A percentile compares a stretch with the other conserved stretches of the same genome.
phyloP scores from a whole-genome alignment of 2,797 vertebrate genomes.

The Acanthurus lineatus region DNA sequence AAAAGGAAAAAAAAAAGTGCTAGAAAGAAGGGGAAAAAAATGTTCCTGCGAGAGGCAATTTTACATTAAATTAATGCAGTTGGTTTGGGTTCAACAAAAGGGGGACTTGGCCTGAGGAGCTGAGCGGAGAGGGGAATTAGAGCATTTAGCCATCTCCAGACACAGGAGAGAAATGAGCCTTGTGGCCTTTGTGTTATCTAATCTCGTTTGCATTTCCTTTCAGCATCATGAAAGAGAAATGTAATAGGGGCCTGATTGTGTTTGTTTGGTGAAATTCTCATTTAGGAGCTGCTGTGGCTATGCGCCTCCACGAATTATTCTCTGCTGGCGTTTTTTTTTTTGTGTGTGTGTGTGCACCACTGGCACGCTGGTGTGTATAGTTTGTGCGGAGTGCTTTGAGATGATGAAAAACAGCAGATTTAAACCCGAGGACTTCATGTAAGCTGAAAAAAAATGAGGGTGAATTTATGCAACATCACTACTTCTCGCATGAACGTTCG shows the following conservation, averaged over 20 bases:
- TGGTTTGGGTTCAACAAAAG: slow-evolving; percentile 86
- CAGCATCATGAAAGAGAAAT: slow-evolving; percentile 88
- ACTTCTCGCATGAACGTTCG: slow-evolving; percentile 52
- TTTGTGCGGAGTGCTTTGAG: slow-evolving; percentile 45
- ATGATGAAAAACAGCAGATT: slow-evolving; percentile 60
- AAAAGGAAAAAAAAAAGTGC: slow-evolving; percentile 13
- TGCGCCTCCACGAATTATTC: slow-evolving; percentile 65
- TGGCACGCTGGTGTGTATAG: neutral
- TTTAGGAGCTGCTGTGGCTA: slow-evolving; percentile 76
- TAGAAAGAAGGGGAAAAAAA: slow-evolving; percentile 29
- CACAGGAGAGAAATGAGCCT: slow-evolving; percentile 86
- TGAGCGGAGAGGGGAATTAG: slow-evolving; percentile 84
- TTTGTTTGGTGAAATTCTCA: slow-evolving; percentile 89
- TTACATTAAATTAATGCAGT: slow-evolving; percentile 82
- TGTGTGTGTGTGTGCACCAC: neutral
- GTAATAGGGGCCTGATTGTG: slow-evolving; percentile 87
- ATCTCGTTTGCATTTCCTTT: slow-evolving; percentile 90
- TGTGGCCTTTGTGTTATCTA: slow-evolving; percentile 87
- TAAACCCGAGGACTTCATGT: slow-evolving; percentile 29
- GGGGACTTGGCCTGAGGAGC: slow-evolving; percentile 84
- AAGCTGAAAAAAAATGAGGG: slow-evolving; percentile 44
- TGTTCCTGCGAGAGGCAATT: slow-evolving; percentile 68
- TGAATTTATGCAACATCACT: slow-evolving; percentile 70
- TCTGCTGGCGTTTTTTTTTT: slow-evolving; percentile 39
- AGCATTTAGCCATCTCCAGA: slow-evolving; percentile 88